Base-by-base conservation (phyloP, 1,140 invertebrate species). In the Schlechtendalia chinensis region DNA sequence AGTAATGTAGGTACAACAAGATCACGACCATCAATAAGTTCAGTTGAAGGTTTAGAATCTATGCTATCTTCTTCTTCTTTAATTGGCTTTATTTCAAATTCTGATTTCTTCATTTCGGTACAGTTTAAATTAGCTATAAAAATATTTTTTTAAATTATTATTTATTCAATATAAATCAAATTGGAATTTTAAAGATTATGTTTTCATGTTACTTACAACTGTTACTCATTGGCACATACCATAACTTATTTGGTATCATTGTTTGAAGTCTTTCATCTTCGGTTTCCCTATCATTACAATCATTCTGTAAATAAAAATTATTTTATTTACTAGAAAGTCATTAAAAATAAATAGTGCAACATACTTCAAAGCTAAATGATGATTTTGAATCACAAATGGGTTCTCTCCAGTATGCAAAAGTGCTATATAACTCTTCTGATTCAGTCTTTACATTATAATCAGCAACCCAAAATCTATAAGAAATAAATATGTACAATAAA, bases 361-460 rank as follows among this genome's bases (percentile, higher is more conserved):
- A 50, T 63, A 79, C 75, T 61, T 79, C 75, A 79, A 79, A 79
- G 50, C 53, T 79, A 61, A 79, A 79, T 27, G 75, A 79, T 47
- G 58, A 61, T 79, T 79, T 63, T 79, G 75, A 47, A 79, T 79
- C 58, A 79, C 58, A 79, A 22, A 79, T 79, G 54, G 75, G 75
- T 50, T 79, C 75, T 12, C 75, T 47, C 75, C 75, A 79, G 29
- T 79, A 79, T 4, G 75, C 58, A 79, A 79, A 79, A 63, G 75
- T 79, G 10, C 45, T 79, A 24, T 79, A 79, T 50, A 79, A 63
- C 63, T 79, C 75, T 79, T 79, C 75, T 11, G 75, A 79, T 79
- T 79, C 75, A 79, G 75, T 79, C 75, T 79, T 79, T 12, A 79
- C 75, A 79, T 79, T 79, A 63, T 79, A 79, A 61, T 79, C 75